These are phyloP conservation scores for Lycaena phlaeas DNA, from an alignment of 2,888 invertebrate genomes.

Conservation along the genomic window DNA sequence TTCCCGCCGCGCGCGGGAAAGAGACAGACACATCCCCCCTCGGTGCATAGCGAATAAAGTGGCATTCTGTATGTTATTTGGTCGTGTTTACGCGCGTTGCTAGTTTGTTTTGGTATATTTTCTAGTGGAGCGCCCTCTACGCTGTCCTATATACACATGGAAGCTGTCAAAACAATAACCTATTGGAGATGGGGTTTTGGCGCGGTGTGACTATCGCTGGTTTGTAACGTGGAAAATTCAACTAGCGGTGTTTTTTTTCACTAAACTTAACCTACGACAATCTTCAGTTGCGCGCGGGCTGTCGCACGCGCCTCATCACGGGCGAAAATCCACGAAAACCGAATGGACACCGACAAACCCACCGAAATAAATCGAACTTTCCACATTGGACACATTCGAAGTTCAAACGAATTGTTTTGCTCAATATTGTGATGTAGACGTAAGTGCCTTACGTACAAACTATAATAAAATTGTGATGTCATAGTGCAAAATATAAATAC, in stretches of 20 bases:
- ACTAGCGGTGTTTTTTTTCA: slow-evolving; percentile 59
- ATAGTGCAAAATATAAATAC: slow-evolving; percentile 58
- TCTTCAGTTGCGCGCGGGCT: slow-evolving; percentile 69
- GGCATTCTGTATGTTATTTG: slow-evolving; percentile 69
- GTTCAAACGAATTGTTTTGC: slow-evolving; percentile 51
- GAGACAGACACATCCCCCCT: slow-evolving; percentile 45
- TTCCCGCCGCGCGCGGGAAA: slow-evolving; percentile 39
- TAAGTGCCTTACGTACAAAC: slow-evolving; percentile 65
- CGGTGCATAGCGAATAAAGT: slow-evolving; percentile 70
- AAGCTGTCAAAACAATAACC: slow-evolving; percentile 59
- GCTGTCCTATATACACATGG: slow-evolving; percentile 35
- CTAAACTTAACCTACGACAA: slow-evolving; percentile 68
- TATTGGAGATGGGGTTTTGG: slow-evolving; percentile 35
- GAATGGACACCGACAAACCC: slow-evolving; percentile 45
- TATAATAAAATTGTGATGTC: slow-evolving; percentile 51
- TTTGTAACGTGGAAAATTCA: slow-evolving; percentile 53
- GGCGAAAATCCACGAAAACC: slow-evolving; percentile 47
- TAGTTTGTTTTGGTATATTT: slow-evolving; percentile 57
- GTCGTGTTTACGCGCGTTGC: slow-evolving; percentile 71
- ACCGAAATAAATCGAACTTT: slow-evolving; percentile 41
- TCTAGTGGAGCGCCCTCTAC: slow-evolving; percentile 52
- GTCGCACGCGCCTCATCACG: slow-evolving; percentile 47
- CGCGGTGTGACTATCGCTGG: slow-evolving; percentile 36
- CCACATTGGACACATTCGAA: slow-evolving; percentile 32
- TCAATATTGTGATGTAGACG: slow-evolving; percentile 61